Evolutionary conservation across 37 sponge, comb jelly and placozoan species (phyloP), one percentile per base, ranked within the genome.

Genomic region (Petrosia ficiformis): DNA sequence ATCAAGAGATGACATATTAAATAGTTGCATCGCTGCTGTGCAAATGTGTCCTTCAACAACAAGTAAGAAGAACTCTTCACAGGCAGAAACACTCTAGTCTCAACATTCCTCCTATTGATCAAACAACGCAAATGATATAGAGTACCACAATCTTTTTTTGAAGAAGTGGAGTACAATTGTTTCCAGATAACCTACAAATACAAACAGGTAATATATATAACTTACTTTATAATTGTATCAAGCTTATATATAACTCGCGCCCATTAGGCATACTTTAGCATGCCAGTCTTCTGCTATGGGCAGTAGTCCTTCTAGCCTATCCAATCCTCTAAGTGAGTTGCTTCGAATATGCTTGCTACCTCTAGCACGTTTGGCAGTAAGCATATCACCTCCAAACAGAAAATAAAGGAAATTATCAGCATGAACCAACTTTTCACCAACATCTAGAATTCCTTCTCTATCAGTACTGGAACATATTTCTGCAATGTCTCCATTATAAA

Each of bases 161-260:
- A 72, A 6, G 34, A 54, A 0, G 0, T 33, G 16, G 2, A 41
- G 72, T 26, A 80, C 31, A 71, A 26, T 0, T 19, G 1, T 10
- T 81, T 81, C 67, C 58, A 65, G 1, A 81, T 81, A 32, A 81
- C 81, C 74, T 81, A n/a, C 19, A 68, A 26, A 29, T 16, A n/a
- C 1, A 5, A 4, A 2, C 1, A 59, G 22, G 39, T 40, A 44
- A 22, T 73, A n/a, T 48, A 48, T 48, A 16, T 16, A 19, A 16
- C 14, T 19, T 16, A 10, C 54, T 10, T 10, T 48, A 48, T 48
- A 48, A 48, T 48, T 48, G 16, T 48, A 48, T 10, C 54, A 48
- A 48, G 16, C 10, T 16, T 48, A 19, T 10, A 10, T 19, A 41
- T 73, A 73, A 65, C 73, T 65, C 63, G 63, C 63, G 25, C 72